These are phyloP conservation scores for Ptyas mucosa DNA, from an alignment of 2,113 vertebrate species.

Conservation along the genomic window DNA sequence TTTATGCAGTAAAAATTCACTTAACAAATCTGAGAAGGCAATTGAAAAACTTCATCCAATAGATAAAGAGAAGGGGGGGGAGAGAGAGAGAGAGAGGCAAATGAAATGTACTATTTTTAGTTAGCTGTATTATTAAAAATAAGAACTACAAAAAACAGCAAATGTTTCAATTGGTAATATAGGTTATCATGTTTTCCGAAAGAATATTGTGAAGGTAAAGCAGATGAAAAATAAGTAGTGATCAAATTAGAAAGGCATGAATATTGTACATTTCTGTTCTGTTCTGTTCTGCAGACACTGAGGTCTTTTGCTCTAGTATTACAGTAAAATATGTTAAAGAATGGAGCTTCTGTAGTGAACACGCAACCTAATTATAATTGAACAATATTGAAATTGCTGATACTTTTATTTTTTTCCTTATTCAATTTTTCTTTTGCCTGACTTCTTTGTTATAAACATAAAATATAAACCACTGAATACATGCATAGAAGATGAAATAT, in stretches of 20 bases:
- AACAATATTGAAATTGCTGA: neutral
- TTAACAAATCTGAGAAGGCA: conserved; percentile 14
- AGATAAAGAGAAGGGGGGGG: too few relatives aligned
- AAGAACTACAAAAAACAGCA: neutral
- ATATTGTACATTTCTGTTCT: neutral
- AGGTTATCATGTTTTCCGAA: neutral
- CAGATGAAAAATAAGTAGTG: neutral
- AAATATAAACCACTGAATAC: neutral
- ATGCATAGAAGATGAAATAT: neutral
- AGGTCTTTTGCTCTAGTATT: neutral
- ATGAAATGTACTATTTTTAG: conserved; percentile 15
- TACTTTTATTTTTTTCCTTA: neutral
- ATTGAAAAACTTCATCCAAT: neutral
- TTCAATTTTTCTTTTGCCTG: neutral
- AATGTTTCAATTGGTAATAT: neutral
- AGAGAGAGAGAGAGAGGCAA: too few relatives aligned
- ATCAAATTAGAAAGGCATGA: neutral
- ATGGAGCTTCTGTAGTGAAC: neutral
- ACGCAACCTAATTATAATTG: neutral
- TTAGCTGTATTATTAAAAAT: conserved; percentile 18
- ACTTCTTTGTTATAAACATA: neutral
- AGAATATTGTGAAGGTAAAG: neutral
- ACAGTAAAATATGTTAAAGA: neutral
- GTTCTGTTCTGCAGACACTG: neutral
- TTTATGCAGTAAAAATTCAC: conserved; percentile 2